A percentile compares a stretch with the other conserved stretches of the same genome.
Evolutionary conservation across 2,113 vertebrate genomes (phyloP).

Genomic region (Sander lucioperca): DNA sequence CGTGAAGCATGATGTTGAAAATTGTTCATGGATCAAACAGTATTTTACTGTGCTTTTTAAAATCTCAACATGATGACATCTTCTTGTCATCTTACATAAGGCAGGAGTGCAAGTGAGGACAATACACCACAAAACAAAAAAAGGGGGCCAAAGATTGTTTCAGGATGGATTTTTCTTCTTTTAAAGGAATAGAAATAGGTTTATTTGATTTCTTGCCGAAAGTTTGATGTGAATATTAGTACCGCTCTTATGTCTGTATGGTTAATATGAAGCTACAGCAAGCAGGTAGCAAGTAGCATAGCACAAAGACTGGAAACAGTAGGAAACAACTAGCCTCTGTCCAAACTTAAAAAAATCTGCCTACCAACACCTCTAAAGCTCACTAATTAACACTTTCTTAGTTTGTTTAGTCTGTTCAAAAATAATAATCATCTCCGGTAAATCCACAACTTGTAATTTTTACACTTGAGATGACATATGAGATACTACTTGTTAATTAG

Average conservation of each 20-base stretch:
- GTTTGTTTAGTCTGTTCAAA: neutral
- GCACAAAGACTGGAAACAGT: too few species aligned
- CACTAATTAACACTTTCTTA: neutral
- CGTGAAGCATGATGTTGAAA: neutral
- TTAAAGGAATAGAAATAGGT: neutral
- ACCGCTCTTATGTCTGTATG: neutral
- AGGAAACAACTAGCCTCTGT: too few species aligned
- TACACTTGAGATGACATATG: neutral
- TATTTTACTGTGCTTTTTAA: slow-evolving; percentile 17
- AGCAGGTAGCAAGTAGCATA: too few species aligned
- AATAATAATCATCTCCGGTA: neutral
- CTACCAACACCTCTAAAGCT: neutral
- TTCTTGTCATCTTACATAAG: slow-evolving; percentile 7
- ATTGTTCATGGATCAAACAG: neutral
- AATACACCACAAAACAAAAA: neutral
- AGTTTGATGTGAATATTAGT: neutral
- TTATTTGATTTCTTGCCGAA: slow-evolving; percentile 1
- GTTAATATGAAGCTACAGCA: too few species aligned
- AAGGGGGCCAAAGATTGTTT: neutral
- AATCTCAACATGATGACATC: slow-evolving; percentile 15
- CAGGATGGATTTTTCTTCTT: neutral
- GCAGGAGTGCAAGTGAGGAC: neutral
- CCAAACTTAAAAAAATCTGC: too few species aligned
- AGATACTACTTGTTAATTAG: neutral
- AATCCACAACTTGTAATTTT: too few species aligned